Evolutionary conservation across 2,113 vertebrate genomes (phyloP).

Genomic region (Apteryx owenii): DNA sequence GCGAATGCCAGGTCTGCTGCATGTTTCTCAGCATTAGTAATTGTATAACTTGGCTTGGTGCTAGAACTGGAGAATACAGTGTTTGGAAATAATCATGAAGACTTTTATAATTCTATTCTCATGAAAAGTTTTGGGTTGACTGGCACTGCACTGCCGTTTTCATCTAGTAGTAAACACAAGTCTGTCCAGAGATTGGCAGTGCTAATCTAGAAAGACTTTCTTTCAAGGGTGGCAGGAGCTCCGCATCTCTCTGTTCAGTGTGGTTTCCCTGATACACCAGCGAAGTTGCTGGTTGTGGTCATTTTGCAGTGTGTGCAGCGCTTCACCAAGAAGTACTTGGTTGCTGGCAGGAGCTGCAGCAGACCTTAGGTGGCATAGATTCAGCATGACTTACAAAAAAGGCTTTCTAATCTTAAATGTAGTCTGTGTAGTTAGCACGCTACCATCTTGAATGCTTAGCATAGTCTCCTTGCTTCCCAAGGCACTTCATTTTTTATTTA

Average conservation of each 20-base stretch:
- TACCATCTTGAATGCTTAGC: background rate
- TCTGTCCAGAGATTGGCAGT: background rate
- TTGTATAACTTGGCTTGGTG: background rate
- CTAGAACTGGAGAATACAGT: background rate
- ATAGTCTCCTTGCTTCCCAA: background rate
- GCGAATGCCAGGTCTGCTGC: background rate
- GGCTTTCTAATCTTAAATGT: background rate
- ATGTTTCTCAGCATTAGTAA: background rate
- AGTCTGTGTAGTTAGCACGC: background rate
- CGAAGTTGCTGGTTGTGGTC: background rate
- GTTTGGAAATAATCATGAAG: background rate
- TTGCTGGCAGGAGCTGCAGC: background rate
- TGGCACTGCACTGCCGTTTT: background rate
- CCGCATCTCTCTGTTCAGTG: background rate
- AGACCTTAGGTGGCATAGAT: background rate
- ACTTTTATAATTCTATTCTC: background rate
- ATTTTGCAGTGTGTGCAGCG: background rate
- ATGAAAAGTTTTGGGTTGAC: background rate
- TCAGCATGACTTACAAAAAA: background rate
- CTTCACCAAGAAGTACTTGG: background rate
- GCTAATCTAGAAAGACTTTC: background rate
- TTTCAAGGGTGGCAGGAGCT: background rate
- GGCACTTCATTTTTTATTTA: background rate
- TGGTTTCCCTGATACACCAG: background rate
- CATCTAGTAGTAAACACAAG: background rate